Percentiles rank a stretch among this genome's conserved stretches.
phyloP scores from a whole-genome alignment of 2,888 invertebrate genomes.

The Sepioteuthis lessoniana region DNA sequence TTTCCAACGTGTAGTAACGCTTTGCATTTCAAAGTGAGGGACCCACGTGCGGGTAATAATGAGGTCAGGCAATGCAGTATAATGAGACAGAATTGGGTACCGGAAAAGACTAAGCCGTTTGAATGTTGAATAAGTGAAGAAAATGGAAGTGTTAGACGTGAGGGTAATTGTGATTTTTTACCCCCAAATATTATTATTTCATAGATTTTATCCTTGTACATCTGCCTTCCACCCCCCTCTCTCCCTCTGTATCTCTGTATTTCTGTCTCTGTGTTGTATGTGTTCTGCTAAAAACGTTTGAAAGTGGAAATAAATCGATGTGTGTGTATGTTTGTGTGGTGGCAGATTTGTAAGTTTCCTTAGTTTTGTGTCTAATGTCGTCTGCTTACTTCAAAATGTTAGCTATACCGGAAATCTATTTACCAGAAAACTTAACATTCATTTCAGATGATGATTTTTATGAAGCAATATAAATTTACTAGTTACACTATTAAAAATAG shows the following conservation, averaged over 20 bases:
- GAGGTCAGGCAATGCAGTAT: neutral
- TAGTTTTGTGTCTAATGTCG: neutral
- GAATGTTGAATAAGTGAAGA: neutral
- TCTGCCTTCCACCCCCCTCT: neutral
- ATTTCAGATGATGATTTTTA: neutral
- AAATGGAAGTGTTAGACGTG: neutral
- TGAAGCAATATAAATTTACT: neutral
- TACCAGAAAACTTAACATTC: neutral
- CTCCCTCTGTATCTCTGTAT: neutral
- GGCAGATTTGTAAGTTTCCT: neutral
- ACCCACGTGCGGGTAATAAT: slow-evolving; percentile 11
- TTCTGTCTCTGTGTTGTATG: neutral
- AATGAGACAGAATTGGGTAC: neutral
- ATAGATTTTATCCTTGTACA: too few species aligned
- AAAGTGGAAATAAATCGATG: neutral
- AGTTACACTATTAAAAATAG: too few species aligned
- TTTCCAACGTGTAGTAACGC: neutral
- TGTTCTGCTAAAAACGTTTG: neutral
- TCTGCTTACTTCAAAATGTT: too few species aligned
- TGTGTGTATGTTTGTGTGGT: neutral
- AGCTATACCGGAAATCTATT: too few species aligned
- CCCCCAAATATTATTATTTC: too few species aligned
- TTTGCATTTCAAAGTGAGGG: neutral
- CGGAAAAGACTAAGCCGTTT: neutral
- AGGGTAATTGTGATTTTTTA: neutral